These are phyloP conservation scores for Channa argus DNA, from an alignment of 2,113 vertebrate species.

Conservation along the genomic window DNA sequence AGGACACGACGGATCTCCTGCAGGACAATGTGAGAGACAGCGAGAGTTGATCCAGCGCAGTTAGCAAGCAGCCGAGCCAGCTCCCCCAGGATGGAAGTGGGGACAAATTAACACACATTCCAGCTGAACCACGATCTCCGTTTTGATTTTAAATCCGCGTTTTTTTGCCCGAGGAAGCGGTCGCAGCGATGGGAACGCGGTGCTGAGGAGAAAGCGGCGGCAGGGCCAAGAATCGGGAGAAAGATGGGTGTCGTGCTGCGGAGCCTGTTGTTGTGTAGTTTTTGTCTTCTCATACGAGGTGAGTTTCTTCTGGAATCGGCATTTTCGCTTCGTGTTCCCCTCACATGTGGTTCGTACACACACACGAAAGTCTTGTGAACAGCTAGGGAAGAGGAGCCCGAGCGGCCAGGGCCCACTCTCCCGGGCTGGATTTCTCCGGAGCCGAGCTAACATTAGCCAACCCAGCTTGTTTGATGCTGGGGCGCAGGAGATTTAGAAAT, in stretches of 20 bases:
- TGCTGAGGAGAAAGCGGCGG: constrained; percentile 71
- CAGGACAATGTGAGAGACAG: constrained; percentile 78
- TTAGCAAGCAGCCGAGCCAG: constrained; percentile 17
- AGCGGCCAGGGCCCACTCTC: constrained; percentile 36
- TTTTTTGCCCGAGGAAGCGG: constrained; percentile 32
- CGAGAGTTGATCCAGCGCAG: constrained; percentile 49
- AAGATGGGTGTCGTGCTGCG: constrained; percentile 92
- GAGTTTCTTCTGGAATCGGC: constrained; percentile 62
- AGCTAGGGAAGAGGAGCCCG: no score
- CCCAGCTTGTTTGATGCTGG: not conserved
- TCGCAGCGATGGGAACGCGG: constrained; percentile 70
- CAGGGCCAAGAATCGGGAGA: constrained; percentile 68
- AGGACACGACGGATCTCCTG: constrained; percentile 80
- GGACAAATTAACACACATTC: constrained; percentile 26
- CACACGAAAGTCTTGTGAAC: no score
- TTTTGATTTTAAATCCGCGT: not conserved
- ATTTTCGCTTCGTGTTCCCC: not conserved
- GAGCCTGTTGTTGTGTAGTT: constrained; percentile 89
- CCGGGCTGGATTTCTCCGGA: constrained; percentile 18
- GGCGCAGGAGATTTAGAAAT: constrained; percentile 18
- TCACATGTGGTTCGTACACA: no score
- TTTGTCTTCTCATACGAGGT: constrained; percentile 90
- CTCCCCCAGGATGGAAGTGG: constrained; percentile 62
- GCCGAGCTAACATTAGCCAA: constrained; percentile 64
- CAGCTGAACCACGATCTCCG: not conserved